Conservation (phyloP, 2,797 vertebrate genomes). For the Melanotaenia pygmaea region DNA sequence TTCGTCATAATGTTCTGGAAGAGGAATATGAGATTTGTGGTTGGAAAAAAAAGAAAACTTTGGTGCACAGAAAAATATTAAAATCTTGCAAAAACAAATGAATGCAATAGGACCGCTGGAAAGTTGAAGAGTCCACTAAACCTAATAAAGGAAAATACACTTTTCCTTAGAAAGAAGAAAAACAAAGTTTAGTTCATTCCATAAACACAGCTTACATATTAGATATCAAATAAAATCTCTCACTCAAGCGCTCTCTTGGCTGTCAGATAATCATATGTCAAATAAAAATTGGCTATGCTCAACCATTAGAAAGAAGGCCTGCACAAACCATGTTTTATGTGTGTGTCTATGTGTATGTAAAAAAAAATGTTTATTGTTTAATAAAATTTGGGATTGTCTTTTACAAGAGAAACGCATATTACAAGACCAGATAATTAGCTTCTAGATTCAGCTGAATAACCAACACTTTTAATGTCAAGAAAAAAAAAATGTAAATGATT, state of each 20-base stretch:
- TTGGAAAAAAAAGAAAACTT: neutral
- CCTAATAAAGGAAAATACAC: neutral
- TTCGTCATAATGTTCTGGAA: neutral
- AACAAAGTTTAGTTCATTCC: slow-evolving; percentile 7
- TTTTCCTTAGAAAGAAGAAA: neutral
- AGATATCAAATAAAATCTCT: slow-evolving; percentile 8
- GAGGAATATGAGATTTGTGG: neutral
- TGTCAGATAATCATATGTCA: slow-evolving; percentile 31
- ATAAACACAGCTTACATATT: neutral
- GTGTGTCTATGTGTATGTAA: neutral
- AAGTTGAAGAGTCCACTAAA: neutral
- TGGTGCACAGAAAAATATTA: neutral
- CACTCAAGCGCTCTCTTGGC: neutral
- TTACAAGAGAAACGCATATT: neutral
- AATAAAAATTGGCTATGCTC: slow-evolving; percentile 9
- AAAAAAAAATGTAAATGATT: neutral
- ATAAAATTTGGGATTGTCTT: slow-evolving; percentile 4
- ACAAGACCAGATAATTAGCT: neutral
- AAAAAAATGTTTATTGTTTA: neutral
- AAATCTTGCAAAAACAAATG: neutral
- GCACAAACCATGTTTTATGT: slow-evolving; percentile 8
- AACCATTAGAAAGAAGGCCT: slow-evolving; percentile 23
- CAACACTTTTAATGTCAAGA: neutral
- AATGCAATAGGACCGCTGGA: neutral
- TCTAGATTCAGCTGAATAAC: neutral